Conservation (phyloP, 2,113 vertebrate species). For the Catharus fuscescens region DNA sequence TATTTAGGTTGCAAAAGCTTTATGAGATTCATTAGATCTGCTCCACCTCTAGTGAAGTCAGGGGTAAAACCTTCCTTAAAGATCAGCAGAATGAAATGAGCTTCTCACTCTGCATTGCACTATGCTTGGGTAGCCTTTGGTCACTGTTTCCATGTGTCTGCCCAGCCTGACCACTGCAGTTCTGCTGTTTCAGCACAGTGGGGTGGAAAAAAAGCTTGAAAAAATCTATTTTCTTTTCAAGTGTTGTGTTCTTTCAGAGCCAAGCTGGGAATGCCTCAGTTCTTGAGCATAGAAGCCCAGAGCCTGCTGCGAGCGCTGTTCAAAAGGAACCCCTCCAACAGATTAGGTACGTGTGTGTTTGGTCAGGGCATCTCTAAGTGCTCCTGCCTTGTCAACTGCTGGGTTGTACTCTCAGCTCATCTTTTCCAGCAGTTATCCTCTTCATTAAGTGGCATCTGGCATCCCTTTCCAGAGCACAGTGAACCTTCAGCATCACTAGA, state of each 20-base stretch:
- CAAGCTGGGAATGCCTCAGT: slow-evolving; percentile 96
- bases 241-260: slow-evolving; percentile 79
- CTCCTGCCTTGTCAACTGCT: neutral
- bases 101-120: neutral
- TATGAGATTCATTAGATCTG: neutral
- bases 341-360: slow-evolving; percentile 78
- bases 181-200: neutral
- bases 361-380: rapidly evolving
- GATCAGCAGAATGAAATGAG: neutral
- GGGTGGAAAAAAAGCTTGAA: neutral
- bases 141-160: neutral
- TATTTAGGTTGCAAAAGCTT: neutral
- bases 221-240: slow-evolving; percentile 54
- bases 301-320: slow-evolving; percentile 93
- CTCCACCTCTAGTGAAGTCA: neutral
- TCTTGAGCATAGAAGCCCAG: slow-evolving; percentile 92
- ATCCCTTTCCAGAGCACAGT: neutral
- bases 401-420: rapidly evolving
- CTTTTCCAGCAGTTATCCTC: neutral
- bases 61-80: neutral
- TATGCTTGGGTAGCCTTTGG: neutral
- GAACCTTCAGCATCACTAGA: neutral
- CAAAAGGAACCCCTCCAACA: slow-evolving; percentile 94
- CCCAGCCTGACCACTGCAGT: neutral
- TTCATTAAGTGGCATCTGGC: neutral